These are phyloP conservation scores for Tyria jacobaeae DNA, from an alignment of 2,888 invertebrate genomes.

Conservation along the genomic window DNA sequence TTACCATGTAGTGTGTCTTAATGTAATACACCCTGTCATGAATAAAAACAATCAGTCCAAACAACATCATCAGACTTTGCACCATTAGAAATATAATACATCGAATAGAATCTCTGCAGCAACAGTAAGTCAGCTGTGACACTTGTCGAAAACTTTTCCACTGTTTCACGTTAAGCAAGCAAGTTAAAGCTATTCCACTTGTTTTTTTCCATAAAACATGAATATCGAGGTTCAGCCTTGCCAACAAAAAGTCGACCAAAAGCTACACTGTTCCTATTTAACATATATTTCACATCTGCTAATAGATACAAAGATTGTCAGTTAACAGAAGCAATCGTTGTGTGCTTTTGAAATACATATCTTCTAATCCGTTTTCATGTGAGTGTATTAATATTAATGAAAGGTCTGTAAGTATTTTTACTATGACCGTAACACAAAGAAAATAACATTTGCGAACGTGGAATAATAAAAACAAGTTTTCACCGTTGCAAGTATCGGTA, in stretches of 20 bases:
- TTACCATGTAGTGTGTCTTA: conserved; percentile 29
- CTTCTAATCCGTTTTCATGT: conserved; percentile 76
- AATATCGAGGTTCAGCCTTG: conserved; percentile 56
- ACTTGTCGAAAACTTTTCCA: background rate
- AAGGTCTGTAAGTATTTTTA: conserved; percentile 70
- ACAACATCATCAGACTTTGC: background rate
- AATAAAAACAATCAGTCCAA: background rate
- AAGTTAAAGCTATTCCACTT: conserved; percentile 59
- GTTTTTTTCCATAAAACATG: conserved; percentile 55
- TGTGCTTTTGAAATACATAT: conserved; percentile 70
- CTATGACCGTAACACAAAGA: background rate
- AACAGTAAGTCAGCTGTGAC: background rate
- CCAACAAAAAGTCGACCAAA: conserved; percentile 60
- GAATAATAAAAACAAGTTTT: background rate
- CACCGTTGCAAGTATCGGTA: no score
- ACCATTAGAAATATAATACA: background rate
- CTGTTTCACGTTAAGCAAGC: conserved; percentile 21
- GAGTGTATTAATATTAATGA: conserved; percentile 68
- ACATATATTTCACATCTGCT: conserved; percentile 41
- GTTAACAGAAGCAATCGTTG: conserved; percentile 73
- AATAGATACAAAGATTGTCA: conserved; percentile 67
- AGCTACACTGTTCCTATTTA: conserved; percentile 38
- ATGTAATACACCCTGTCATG: conserved; percentile 35
- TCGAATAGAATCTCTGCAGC: background rate
- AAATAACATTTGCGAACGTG: background rate